Evolutionary conservation across 2,113 vertebrate genomes (phyloP), one percentile per base, ranked within the genome.

Genomic region (Ursus arctos): DNA sequence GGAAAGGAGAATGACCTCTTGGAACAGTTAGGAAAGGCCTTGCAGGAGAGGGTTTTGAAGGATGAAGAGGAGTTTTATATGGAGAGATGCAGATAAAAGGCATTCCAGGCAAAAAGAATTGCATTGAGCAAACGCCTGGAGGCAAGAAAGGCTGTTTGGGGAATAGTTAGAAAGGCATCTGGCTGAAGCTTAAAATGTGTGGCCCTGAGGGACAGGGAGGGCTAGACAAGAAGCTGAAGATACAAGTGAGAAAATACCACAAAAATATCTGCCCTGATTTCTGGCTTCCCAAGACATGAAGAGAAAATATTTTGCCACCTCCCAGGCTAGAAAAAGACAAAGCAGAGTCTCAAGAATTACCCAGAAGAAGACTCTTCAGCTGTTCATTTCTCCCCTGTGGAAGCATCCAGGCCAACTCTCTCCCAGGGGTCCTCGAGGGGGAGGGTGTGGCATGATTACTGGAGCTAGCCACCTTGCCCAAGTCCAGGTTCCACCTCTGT

Each of bases 11-110:
- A 14, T 65, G 67, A 22, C 49, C 31, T 63, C n/a, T 40, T 31
- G 61, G 79, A 84, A 31, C 43, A 59, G 18, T 71, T 36, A 28
- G 5, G 26, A 21, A 53, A 59, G 51, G 47, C 47, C 61, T 87
- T 26, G 40, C 24, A 57, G 40, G 71, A 94, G 3, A 94, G 69
- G 90, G 90, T 90, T 96, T 91, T 94, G 90, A 86, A 96, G 53
- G 77, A 47, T 43, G 47, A 76, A 92, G 92, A 95, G 82, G 80
- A 91, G 67, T 86, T 76, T 93, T 43, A 76, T 22, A 47, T 86
- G 49, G 72, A 77, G 36, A 77, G 84, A 79, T 88, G 36, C 67
- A 74, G 63, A 43, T 10, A 24, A 57, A 91, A 36, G 26, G 3
- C 19, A 87, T 93, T 93, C 55, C 51, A 69, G 36, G 53, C 33